Percentiles rank a stretch among this genome's conserved stretches.
Conservation (phyloP, 2,113 vertebrate genomes). For the Eublepharis macularius region DNA sequence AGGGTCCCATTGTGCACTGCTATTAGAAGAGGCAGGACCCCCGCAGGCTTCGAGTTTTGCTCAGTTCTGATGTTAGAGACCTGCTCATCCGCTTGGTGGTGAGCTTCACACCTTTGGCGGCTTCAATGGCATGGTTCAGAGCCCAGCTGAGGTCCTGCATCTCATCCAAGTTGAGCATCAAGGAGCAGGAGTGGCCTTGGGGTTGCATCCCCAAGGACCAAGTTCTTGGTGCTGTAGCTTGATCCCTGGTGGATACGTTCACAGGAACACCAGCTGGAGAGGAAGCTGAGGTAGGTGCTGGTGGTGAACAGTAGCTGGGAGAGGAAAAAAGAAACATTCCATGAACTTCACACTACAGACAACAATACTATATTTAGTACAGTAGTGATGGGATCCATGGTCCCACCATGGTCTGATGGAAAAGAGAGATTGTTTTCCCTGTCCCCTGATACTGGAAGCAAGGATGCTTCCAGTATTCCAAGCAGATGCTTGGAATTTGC, state of each 20-base stretch:
- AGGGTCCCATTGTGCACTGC: neutral
- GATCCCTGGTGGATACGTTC: neutral
- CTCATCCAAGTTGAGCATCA: constrained; percentile 36
- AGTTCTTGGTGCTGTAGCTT: neutral
- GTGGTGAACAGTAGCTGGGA: constrained; percentile 76
- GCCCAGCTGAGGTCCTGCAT: constrained; percentile 71
- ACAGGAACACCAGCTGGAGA: constrained; percentile 21
- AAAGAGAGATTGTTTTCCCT: no score
- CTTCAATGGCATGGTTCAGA: constrained; percentile 74
- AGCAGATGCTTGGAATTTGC: no score
- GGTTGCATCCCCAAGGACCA: fast-evolving
- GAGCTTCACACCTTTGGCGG: constrained; percentile 71
- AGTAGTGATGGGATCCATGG: no score
- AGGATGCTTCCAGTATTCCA: no score
- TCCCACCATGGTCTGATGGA: no score
- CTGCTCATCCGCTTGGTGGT: constrained; percentile 78
- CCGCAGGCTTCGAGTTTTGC: constrained; percentile 60
- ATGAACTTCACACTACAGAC: neutral
- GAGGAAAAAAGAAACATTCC: neutral
- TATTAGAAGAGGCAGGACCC: constrained; percentile 79
- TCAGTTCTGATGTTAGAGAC: constrained; percentile 73
- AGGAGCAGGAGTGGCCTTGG: neutral
- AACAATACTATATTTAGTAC: no score
- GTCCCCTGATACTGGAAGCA: no score
- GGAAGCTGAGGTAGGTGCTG: constrained; percentile 65